A percentile compares a stretch with the other conserved stretches of the same genome.
Conservation (phyloP, 1,140 invertebrate genomes). For the Nilaparvata lugens region DNA sequence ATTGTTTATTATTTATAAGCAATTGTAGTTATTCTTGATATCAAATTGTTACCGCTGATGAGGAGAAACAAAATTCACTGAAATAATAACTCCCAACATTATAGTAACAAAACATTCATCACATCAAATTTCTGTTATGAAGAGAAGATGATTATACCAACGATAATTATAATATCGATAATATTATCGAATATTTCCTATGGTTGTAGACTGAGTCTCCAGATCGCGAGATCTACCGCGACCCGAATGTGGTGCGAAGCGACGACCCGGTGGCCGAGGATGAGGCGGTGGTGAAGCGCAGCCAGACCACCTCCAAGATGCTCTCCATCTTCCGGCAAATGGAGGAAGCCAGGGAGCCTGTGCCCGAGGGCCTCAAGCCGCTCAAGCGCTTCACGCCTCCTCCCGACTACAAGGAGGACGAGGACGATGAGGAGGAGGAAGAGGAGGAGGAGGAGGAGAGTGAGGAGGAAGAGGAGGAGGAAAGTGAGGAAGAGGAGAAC, state of each 20-base stretch:
- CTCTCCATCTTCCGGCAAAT: conserved; percentile 77
- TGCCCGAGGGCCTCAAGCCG: conserved; percentile 59
- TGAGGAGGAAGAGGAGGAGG: conserved; percentile 45
- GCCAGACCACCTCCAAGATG: conserved; percentile 74
- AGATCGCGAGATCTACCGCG: conserved; percentile 62
- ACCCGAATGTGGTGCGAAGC: conserved; percentile 60
- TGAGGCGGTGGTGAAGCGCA: conserved; percentile 46
- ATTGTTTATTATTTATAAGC: too few relatives aligned
- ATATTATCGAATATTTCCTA: not conserved
- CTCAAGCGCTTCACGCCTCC: conserved; percentile 83
- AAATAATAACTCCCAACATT: too few relatives aligned
- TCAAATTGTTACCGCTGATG: too few relatives aligned
- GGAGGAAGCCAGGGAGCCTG: conserved; percentile 55
- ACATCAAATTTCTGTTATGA: too few relatives aligned
- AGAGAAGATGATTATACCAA: too few relatives aligned
- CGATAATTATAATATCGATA: too few relatives aligned
- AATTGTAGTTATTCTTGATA: too few relatives aligned
- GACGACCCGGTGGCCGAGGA: conserved; percentile 46
- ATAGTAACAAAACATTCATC: too few relatives aligned
- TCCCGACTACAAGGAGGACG: conserved; percentile 52
- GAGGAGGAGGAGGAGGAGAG: conserved; percentile 44
- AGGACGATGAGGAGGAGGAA: conserved; percentile 36
- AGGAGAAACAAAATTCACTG: too few relatives aligned
- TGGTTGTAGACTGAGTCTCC: conserved; percentile 49
- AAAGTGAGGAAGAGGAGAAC: conserved; percentile 39